These are phyloP conservation scores for Lutraria lutraria DNA, from an alignment of 2,888 invertebrate species.

Conservation along the genomic window DNA sequence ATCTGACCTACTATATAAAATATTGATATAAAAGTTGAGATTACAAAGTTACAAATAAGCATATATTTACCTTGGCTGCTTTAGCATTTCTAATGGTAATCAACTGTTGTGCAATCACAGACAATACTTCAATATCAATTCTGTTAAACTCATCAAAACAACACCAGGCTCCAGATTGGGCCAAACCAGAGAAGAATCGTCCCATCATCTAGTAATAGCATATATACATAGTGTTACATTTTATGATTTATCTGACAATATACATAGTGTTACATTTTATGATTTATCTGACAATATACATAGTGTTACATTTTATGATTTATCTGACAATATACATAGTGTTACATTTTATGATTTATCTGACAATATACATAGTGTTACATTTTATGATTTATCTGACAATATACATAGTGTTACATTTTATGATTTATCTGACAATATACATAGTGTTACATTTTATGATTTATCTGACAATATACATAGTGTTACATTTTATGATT, in stretches of 20 bases:
- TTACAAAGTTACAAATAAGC: background rate
- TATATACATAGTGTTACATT: background rate
- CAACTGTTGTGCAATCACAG: constrained; percentile 95
- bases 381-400: too few species aligned
- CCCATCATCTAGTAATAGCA: constrained; percentile 92
- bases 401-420: background rate
- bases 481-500: background rate
- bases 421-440: too few species aligned
- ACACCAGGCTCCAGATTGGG: constrained; percentile 96
- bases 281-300: too few species aligned
- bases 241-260: too few species aligned
- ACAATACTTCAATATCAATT: constrained; percentile 95
- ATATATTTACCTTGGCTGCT: constrained; percentile 88
- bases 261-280: background rate
- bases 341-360: too few species aligned
- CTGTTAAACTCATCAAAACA: constrained; percentile 97
- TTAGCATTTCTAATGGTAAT: constrained; percentile 96
- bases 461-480: too few species aligned
- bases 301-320: background rate
- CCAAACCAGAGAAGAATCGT: constrained; percentile 94
- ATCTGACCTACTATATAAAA: too few species aligned
- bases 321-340: background rate
- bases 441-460: background rate
- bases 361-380: background rate
- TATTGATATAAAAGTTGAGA: too few species aligned